Evolutionary conservation across 2,113 vertebrate genomes (phyloP).

Genomic region (Labrus mixtus): DNA sequence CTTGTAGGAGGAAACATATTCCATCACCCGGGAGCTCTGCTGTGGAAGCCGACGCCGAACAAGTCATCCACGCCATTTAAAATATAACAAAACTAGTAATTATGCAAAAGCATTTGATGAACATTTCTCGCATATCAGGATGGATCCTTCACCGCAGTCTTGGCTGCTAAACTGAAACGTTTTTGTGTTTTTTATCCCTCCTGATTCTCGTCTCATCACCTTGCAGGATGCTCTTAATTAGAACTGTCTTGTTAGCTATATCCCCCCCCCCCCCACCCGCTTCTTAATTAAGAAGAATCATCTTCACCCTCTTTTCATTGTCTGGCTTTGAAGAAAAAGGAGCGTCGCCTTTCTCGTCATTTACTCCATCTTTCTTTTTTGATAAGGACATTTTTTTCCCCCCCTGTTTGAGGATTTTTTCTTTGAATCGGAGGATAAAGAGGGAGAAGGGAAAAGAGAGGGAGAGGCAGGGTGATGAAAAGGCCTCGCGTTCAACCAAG

Average conservation of each 20-base stretch:
- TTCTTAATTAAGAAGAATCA: conserved; percentile 89
- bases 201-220: conserved; percentile 27
- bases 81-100: conserved; percentile 72
- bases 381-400: conserved; percentile 55
- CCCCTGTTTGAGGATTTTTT: conserved; percentile 89
- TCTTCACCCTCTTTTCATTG: conserved; percentile 85
- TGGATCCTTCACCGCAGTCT: conserved; percentile 48
- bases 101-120: conserved; percentile 82
- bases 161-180: conserved; percentile 44
- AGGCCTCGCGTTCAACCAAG: conserved; percentile 60
- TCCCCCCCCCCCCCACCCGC: conserved; percentile 25
- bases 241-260: conserved; percentile 76
- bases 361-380: conserved; percentile 50
- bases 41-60: conserved; percentile 47
- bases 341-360: conserved; percentile 68
- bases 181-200: conserved; percentile 52
- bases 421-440: conserved; percentile 91
- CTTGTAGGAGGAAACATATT: conserved; percentile 60
- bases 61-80: conserved; percentile 75
- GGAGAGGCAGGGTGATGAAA: conserved; percentile 76
- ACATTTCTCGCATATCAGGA: conserved; percentile 80
- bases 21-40: conserved; percentile 76
- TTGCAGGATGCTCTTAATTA: conserved; percentile 83
- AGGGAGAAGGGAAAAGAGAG: conserved; percentile 74
- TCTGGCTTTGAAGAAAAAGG: conserved; percentile 83